Percentiles rank a stretch among this genome's conserved stretches.
Evolutionary conservation across 2,888 invertebrate species (phyloP).

Genomic region (Thumatha senex): DNA sequence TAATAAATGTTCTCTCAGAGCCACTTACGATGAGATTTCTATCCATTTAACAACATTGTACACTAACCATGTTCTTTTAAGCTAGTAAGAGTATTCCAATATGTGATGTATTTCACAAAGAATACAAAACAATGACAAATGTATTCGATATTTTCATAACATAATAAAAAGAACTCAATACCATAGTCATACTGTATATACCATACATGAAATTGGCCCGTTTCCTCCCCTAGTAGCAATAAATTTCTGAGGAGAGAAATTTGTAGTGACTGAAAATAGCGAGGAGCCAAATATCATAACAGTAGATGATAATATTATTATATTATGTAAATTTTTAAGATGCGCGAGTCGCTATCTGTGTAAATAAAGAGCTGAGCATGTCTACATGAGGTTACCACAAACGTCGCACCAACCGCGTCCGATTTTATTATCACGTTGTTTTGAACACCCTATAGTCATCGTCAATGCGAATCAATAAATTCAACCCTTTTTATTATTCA

Average conservation of each 20-base stretch:
- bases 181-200: no score
- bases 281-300: slow-evolving; percentile 54
- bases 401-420: slow-evolving; percentile 2
- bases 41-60: no score
- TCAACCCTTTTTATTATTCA: slow-evolving; percentile 79
- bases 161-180: slow-evolving; percentile 53
- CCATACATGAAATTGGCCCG: slow-evolving; percentile 53
- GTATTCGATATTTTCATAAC: slow-evolving; percentile 30
- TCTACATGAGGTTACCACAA: slow-evolving; percentile 1
- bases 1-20: no score
- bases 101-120: slow-evolving; percentile 22
- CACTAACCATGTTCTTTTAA: no score
- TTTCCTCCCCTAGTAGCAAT: slow-evolving; percentile 50
- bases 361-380: not conserved
- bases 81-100: slow-evolving; percentile 10
- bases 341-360: slow-evolving; percentile 21
- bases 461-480: slow-evolving; percentile 79
- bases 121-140: slow-evolving; percentile 33
- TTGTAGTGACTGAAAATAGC: slow-evolving; percentile 51
- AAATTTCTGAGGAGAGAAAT: slow-evolving; percentile 52
- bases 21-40: no score
- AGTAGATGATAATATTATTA: slow-evolving; percentile 60
- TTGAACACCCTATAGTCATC: slow-evolving; percentile 50
- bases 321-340: slow-evolving; percentile 73
- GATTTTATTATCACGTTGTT: slow-evolving; percentile 27